Evolutionary conservation across 2,113 vertebrate species (phyloP), one percentile per base, ranked within the genome.

Genomic region (Peucedramus taeniatus): DNA sequence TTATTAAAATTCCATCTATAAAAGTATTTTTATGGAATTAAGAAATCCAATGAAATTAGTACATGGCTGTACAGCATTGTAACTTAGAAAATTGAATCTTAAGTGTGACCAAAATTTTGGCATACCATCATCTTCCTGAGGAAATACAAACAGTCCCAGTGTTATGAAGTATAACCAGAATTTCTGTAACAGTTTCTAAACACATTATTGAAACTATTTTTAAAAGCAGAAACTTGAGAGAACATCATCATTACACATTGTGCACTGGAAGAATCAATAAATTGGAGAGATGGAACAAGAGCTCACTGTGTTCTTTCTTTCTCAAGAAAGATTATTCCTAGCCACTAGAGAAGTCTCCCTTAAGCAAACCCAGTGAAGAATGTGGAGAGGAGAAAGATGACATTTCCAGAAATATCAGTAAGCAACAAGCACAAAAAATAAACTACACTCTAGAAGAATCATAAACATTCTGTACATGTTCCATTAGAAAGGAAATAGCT

Each of bases 311-410:
- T 40, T 68, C 45, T 6, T 88, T 82, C 27, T 45, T 83, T 81
- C 35, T 45, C 77, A 37, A n/a, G 65, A 44, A 90, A 94, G 16
- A 68, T 49, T 51, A 94, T 87, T 65, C 70, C 91, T 95, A 99
- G 98, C 97, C 96, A 51, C 97, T 98, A 63, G 90, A 98, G 79
- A 98, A 98, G 75, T 97, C 97, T 31, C 30, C 60, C 42, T 94
- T 98, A 96, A 97, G 98, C 54, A 97, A 98, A 47, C 64, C 97
- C 72, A 85, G 90, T 11, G 97, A 98, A 45, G 87, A 84, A n/a
- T n/a, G 95, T 17, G 51, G 93, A 87, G 89, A 89, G 35, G 95
- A 97, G 26, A 94, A 66, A 75, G 95, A 97, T 56, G 82, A 72
- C 39, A 90, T 68, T 72, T 94, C 94, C 49, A 96, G 96, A 87